Evolutionary conservation across 2,113 vertebrate species (phyloP), one percentile per base, ranked within the genome.

Genomic region (Chitala chitala): DNA sequence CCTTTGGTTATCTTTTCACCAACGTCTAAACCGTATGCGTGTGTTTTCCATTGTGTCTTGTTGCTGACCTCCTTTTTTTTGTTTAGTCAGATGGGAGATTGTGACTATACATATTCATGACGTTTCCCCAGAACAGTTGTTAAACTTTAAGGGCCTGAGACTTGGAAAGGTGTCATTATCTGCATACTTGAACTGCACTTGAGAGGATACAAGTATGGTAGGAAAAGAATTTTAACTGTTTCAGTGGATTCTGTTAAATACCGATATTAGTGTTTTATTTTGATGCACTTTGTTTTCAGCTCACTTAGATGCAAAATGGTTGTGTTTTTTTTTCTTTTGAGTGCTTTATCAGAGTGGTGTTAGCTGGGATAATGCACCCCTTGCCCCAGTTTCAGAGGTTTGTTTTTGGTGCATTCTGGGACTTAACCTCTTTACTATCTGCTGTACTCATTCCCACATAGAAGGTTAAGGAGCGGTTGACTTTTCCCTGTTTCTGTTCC

Each of bases 101-200:
- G 54, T 59, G 17, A 31, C 55, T 42, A 6, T 48, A 46, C 54
- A 72, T 48, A 72, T 46, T 59, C 55, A 59, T 46, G 8, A 44
- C 31, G 38, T 58, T 48, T 69, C 15, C 42, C 44, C 44, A 29
- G 65, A 31, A 24, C 71, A 72, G 71, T 40, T 46, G 40, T 20
- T 59, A 42, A 29, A 31, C 15, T 29, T 59, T 58, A 59, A 46
- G 26, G n/a, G 15, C 7, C 17, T 48, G 4, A 24, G 26, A 29
- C 24, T 17, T 5, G 40, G 40, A 48, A 72, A 46, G 55, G 55
- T 61, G 71, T 48, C 24, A 72, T 72, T 72, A 72, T 61, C 38
- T 46, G 29, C 40, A 72, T 72, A 4, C 24, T 72, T 59, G 54
- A 20, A 44, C 42, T 38, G n/a, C 20, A n/a, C 51, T 3, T n/a